These are phyloP conservation scores for Cyaniris semiargus DNA, from an alignment of 2,888 invertebrate genomes.

Conservation along the genomic window DNA sequence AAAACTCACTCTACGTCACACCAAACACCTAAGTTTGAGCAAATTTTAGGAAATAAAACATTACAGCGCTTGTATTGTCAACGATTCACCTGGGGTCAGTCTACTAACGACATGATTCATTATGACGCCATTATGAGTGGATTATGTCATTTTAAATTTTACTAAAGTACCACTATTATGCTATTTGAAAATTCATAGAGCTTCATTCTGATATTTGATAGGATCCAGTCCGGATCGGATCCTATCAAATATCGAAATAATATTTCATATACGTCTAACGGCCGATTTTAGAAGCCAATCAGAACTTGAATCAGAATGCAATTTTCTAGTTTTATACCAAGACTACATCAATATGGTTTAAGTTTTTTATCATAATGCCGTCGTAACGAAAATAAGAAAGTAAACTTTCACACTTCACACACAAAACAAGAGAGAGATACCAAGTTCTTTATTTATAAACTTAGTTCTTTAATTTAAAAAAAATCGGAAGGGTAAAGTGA, in stretches of 20 bases:
- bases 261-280: too few species aligned
- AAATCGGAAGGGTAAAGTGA: slow-evolving; percentile 5
- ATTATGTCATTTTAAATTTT: neutral
- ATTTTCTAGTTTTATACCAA: too few species aligned
- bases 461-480: neutral
- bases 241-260: too few species aligned
- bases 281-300: too few species aligned
- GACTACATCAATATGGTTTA: too few species aligned
- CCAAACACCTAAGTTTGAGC: slow-evolving; percentile 67
- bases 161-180: neutral
- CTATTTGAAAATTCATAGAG: too few species aligned
- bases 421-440: neutral
- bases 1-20: slow-evolving; percentile 49
- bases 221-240: too few species aligned
- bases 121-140: neutral
- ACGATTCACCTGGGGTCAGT: slow-evolving; percentile 64
- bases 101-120: neutral
- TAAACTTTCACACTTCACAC: neutral
- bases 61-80: slow-evolving; percentile 73
- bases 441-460: neutral
- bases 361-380: neutral
- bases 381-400: neutral
- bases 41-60: slow-evolving; percentile 65
- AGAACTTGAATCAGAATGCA: too few species aligned
- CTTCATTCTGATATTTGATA: too few species aligned